phyloP scores from a whole-genome alignment of 2,113 vertebrate species.

The Trochalopteron elliotii region DNA sequence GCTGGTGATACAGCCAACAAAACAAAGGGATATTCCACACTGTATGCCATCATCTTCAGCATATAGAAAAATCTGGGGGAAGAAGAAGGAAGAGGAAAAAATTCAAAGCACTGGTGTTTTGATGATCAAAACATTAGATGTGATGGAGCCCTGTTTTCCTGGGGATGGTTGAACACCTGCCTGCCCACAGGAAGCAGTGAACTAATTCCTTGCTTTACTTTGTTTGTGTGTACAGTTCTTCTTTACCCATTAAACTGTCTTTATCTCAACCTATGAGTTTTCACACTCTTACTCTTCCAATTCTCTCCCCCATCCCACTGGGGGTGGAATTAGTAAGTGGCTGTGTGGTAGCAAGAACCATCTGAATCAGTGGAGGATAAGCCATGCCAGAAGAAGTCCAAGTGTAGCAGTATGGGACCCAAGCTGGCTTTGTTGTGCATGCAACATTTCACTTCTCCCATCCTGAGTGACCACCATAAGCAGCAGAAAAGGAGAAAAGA shows the following conservation, averaged over 20 bases:
- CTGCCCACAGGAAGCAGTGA: background rate
- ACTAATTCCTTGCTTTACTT: background rate
- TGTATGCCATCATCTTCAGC: background rate
- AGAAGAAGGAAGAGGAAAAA: background rate
- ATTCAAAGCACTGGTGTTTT: background rate
- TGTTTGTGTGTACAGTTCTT: background rate
- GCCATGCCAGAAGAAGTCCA: background rate
- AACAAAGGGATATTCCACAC: background rate
- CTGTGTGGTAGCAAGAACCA: background rate
- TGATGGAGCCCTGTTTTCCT: background rate
- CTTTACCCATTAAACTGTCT: background rate
- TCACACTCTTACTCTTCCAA: background rate
- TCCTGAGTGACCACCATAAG: background rate
- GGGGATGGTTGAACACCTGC: background rate
- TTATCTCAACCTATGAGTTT: background rate
- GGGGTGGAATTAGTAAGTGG: background rate
- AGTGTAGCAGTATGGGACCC: background rate
- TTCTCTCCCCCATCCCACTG: background rate
- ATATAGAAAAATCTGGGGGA: background rate
- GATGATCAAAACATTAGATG: background rate
- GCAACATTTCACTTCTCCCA: background rate
- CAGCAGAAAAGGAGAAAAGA: background rate
- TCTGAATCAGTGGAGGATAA: background rate
- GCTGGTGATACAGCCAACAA: background rate
- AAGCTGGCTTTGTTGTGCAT: background rate